Evolutionary conservation across 2,797 vertebrate genomes (phyloP), one percentile per base, ranked within the genome.

Genomic region (Paratrypauchen microcephalus): DNA sequence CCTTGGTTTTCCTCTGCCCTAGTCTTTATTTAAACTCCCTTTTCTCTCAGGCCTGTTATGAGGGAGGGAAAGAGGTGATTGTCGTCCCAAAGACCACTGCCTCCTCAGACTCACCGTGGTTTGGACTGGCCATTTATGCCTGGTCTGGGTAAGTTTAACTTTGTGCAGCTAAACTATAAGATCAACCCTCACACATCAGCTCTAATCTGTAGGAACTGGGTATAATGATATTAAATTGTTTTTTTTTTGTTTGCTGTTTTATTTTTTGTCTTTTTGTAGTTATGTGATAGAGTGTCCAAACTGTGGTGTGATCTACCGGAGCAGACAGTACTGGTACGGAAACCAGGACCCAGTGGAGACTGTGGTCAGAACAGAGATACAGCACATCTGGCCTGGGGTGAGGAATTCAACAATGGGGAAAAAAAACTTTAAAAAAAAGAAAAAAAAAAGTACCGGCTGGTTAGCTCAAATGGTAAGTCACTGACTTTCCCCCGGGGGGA

Each of bases 281-380:
- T 99, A 99, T 0, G 98, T 99, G 71, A 98, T 99, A 0, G 97
- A 99, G 80, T 99, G 98, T 78, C 96, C 97, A 45, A 96, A 96
- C 89, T 99, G 98, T 1, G 95, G 94, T 0, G 97, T 99, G 82
- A 97, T 99, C 86, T 99, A 98, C 81, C 92, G 97, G 68, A 99
- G 98, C 87, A 94, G 98, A 19, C 97, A 99, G 86, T 99, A 97
- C 89, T 99, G 97, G 97, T 99, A 97, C 84, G 97, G 98, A 65
- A 99, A 99, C 91, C 97, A 98, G 81, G 97, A 99, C 84, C 98
- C 98, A 30, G 98, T 99, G 83, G 97, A 99, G 85, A 99, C 97
- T 0, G 96, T 99, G 75, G 97, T 99, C 78, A 93, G 97, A 76
- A 99, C 97, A 12, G 98, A 99, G 91, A 99, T 99, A 76, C 96